Evolutionary conservation across 1,140 invertebrate genomes (phyloP).

Genomic region (Drosophila ambigua): DNA sequence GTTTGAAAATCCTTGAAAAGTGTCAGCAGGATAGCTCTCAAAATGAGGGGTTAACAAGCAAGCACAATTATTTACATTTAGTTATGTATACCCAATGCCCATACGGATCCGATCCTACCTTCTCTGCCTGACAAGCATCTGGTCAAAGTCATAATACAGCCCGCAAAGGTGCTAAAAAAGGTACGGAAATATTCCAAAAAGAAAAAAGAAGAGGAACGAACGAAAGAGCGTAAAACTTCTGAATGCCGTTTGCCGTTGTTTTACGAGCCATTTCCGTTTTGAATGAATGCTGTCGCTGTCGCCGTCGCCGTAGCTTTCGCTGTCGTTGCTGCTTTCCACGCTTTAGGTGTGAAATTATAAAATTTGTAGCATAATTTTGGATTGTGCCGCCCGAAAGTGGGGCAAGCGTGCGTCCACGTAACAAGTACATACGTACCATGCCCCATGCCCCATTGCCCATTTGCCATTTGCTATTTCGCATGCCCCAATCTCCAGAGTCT

Average conservation of each 20-base stretch:
- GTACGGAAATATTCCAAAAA: constrained; percentile 33
- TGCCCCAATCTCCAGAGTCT: constrained; percentile 18
- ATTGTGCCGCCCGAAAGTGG: constrained; percentile 19
- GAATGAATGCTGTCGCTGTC: constrained; percentile 45
- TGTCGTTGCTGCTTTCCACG: background rate
- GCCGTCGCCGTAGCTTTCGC: background rate
- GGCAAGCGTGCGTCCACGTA: constrained; percentile 53
- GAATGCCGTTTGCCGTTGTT: constrained; percentile 58
- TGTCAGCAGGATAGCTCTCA: no score
- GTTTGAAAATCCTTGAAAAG: no score
- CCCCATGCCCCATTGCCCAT: constrained; percentile 12
- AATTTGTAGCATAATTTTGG: constrained; percentile 74
- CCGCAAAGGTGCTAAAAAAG: no score
- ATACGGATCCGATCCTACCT: no score
- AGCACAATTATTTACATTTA: no score
- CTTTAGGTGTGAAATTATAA: constrained; percentile 69
- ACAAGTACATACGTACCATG: constrained; percentile 49
- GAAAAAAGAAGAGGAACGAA: constrained; percentile 22
- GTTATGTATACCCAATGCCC: no score
- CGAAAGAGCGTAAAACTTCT: constrained; percentile 52
- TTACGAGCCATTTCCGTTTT: constrained; percentile 72
- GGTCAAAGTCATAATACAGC: no score
- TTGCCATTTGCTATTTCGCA: constrained; percentile 11
- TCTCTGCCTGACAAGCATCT: no score
- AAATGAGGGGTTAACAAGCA: no score